Conservation (phyloP, 53 echinoderm and acorn worm species). For the Mesocentrotus franciscanus region DNA sequence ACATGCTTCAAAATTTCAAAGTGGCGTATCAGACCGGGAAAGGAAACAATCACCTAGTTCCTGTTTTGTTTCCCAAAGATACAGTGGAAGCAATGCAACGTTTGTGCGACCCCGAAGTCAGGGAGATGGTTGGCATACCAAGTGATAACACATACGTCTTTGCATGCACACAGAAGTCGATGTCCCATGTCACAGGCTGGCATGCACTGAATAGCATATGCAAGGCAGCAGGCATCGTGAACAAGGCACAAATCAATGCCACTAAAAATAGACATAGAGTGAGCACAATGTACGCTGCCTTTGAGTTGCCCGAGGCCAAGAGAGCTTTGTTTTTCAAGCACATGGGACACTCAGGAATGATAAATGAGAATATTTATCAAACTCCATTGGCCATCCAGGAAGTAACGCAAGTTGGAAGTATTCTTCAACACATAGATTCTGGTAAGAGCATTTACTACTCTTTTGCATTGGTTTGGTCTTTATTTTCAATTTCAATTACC, state of each 20-base stretch:
- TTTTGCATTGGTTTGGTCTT: no score
- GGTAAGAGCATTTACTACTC: not conserved
- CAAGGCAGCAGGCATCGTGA: not conserved
- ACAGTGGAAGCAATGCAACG: not conserved
- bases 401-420: not conserved
- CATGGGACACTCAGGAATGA: not conserved
- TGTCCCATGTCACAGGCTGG: not conserved
- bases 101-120: not conserved
- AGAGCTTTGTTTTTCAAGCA: not conserved
- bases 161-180: not conserved
- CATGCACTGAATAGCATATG: not conserved
- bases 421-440: not conserved
- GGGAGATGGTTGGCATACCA: not conserved
- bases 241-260: not conserved
- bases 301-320: not conserved
- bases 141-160: not conserved
- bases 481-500: no score
- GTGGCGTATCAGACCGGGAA: not conserved
- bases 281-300: not conserved
- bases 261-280: not conserved
- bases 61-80: not conserved
- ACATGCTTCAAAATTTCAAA: not conserved
- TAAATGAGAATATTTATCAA: not conserved
- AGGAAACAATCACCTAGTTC: slow-evolving; percentile 33
- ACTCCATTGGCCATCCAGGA: not conserved